Evolutionary conservation across 2,797 vertebrate species (phyloP).

Genomic region (Bucorvus abyssinicus): DNA sequence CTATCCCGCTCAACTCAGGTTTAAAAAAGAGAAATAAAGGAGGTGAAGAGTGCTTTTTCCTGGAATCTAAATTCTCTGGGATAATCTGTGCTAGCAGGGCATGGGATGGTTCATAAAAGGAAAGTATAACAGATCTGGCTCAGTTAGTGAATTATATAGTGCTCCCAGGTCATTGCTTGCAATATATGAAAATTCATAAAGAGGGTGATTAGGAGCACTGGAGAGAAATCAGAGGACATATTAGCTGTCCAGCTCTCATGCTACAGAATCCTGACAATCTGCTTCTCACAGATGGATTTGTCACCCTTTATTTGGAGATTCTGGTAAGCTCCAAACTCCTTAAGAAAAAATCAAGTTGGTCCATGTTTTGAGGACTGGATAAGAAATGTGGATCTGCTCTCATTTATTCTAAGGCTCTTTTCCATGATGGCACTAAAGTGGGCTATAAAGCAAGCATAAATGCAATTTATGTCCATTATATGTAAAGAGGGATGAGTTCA

Average conservation of each 20-base stretch:
- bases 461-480: constrained; percentile 45
- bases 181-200: not conserved
- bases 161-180: not conserved
- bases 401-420: constrained; percentile 30
- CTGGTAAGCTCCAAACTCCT: not conserved
- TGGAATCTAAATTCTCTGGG: not conserved
- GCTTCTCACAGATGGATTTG: not conserved
- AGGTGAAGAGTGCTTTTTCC: not conserved
- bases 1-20: not conserved
- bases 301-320: not conserved
- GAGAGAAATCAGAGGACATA: not conserved
- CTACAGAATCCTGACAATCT: not conserved
- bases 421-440: not conserved
- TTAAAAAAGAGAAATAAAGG: not conserved
- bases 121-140: not conserved
- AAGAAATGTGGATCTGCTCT: constrained; percentile 10
- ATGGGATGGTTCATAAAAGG: not conserved
- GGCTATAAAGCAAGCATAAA: constrained; percentile 49
- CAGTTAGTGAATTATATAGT: not conserved
- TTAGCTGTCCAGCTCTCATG: not conserved
- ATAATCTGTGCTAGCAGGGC: not conserved
- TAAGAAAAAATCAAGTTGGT: not conserved
- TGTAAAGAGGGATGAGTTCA: constrained; percentile 27
- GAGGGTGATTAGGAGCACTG: not conserved
- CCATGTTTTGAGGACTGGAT: constrained; percentile 8